Conservation (phyloP, 2,113 vertebrate genomes). For the Entomyzon cyanotis region DNA sequence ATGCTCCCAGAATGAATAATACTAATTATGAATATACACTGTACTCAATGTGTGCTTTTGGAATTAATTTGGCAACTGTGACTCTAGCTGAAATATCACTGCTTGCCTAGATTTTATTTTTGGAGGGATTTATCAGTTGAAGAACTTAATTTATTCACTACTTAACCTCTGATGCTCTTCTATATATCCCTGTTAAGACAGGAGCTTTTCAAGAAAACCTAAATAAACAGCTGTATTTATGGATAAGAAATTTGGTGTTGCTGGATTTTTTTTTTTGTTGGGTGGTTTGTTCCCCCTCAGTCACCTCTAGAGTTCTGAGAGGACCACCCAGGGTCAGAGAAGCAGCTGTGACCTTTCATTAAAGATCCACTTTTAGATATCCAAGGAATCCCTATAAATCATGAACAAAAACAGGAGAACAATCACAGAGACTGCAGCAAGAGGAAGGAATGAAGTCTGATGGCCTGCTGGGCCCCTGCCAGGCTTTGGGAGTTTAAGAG, state of each 20-base stretch:
- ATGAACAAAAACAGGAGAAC: not conserved
- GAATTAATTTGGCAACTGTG: slow-evolving; percentile 43
- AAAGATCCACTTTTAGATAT: not conserved
- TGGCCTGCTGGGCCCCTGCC: not conserved
- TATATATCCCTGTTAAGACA: not conserved
- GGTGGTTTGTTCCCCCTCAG: not conserved
- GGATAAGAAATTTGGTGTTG: not conserved
- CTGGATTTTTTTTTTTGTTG: not conserved
- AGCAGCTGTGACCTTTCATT: not conserved
- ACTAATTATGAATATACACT: not conserved
- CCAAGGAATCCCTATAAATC: not conserved
- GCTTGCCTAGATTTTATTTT: not conserved
- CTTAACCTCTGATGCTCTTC: not conserved
- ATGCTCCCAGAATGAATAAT: not conserved
- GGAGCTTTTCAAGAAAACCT: not conserved
- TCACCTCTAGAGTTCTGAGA: not conserved
- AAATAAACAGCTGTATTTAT: not conserved
- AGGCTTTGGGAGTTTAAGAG: not conserved
- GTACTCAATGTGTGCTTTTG: not conserved
- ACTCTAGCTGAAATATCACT: not conserved
- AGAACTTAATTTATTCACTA: not conserved
- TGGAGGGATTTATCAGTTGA: not conserved
- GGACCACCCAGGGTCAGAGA: not conserved
- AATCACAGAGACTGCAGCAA: not conserved
- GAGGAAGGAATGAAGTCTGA: not conserved